Base-by-base conservation (phyloP, 1,140 invertebrate species). In the Rhagoletis pomonella region DNA sequence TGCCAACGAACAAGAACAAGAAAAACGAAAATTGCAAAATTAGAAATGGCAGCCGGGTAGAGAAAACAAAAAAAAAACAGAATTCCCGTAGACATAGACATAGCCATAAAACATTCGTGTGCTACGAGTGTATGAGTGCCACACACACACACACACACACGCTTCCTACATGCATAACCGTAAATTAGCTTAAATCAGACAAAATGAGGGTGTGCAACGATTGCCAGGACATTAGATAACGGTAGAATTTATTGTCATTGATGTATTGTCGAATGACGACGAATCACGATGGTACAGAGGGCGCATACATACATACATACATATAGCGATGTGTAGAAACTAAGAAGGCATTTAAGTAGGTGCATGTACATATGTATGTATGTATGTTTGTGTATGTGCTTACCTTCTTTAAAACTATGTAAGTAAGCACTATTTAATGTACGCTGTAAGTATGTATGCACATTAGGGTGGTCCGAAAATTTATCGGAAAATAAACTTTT, bases 201-300 rank as follows among this genome's bases (percentile, higher is more conserved):
- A 88, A 89, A 89, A 88, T 89, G 88, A 89, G 88, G 86, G 84
- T 88, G 88, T 87, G 87, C 86, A 88, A 89, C 86, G 87, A 89
- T 89, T 87, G 88, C 69, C 88, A 87, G 86, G 87, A 88, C 87
- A 89, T 89, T 87, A 89, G 88, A 89, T 89, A 89, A 89, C 86
- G 60, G 44, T n/a, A 86, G 86, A 88, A 89, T 89, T 89, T 89
- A 89, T 89, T 89, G 88, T 88, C 87, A 89, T 89, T 89, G 88
- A 89, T 89, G 77, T 73, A 77, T 69, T 81, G 73, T 55, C 73
- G 73, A 81, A 50, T 50, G 47, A 81, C 73, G 73, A 81, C 47
- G 47, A 81, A 55, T 12, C 47, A 42, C 17, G 58, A n/a, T 10
- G 84, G 29, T 65, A n/a, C 64, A 65, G 7, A 65, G 64, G 7